Evolutionary conservation across 1,140 invertebrate species (phyloP), one percentile per base, ranked within the genome.

Genomic region (Bilobella aurantiaca): DNA sequence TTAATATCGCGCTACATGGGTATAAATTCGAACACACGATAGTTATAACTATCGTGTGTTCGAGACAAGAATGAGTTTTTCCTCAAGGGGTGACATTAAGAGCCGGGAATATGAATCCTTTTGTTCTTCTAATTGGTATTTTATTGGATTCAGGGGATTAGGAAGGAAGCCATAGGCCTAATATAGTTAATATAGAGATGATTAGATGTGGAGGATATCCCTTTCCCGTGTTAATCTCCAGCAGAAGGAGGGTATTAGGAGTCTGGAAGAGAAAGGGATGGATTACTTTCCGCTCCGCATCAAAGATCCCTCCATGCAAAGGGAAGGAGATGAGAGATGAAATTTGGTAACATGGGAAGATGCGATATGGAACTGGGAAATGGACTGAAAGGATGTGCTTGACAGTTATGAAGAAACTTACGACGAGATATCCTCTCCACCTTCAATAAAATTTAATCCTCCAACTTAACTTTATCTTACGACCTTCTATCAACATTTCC

Each of bases 361-460:
- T 42, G 34, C 8, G 34, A 42, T 42, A 8, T 18, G 8, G 34
- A 42, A 42, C 18, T n/a, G n/a, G 34, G 18, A 42, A 12, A 18
- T 12, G 8, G 18, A 42, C 8, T 12, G 49, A 53, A 23, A 53
- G 49, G 49, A 53, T 53, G 49, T 23, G 49, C 21, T 18, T 53
- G 49, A 53, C 49, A 23, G 49, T 53, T 53, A 53, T 53, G 14
- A 53, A 53, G 49, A 53, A 53, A 53, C 49, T 53, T 53, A 53
- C 12, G 21, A 23, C 14, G 21, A 53, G 49, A 53, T 12, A 53
- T 8, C 23, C 18, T 18, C 34, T 14, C 5, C 14, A 23, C 23
- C 49, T 53, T 23, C 14, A 53, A 53, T 53, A 53, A 53, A 53
- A 53, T 53, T 53, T 16, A 53, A 47, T 63, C 32, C 57, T 16